Percentiles rank a stretch among this genome's conserved stretches.
Evolutionary conservation across 2,888 invertebrate species (phyloP).

Genomic region (Agrotis exclamationis): DNA sequence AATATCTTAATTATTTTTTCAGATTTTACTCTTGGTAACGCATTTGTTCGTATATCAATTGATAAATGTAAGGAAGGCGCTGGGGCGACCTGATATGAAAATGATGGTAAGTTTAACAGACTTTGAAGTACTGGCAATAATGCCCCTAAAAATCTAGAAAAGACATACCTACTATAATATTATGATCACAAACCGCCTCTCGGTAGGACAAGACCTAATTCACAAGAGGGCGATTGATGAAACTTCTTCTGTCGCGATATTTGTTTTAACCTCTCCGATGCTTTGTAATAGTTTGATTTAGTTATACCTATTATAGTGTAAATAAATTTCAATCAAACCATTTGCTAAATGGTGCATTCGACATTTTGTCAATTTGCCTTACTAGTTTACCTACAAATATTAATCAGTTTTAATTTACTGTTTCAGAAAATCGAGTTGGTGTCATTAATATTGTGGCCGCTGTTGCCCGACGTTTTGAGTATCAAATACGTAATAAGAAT

Average conservation of each 20-base stretch:
- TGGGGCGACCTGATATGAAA: background rate
- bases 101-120: background rate
- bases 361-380: background rate
- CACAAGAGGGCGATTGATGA: too few relatives aligned
- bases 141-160: background rate
- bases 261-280: too few relatives aligned
- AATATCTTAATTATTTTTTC: background rate
- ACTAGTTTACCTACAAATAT: background rate
- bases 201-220: too few relatives aligned
- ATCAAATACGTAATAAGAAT: background rate
- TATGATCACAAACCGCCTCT: too few relatives aligned
- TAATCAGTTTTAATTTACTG: background rate
- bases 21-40: conserved; percentile 9
- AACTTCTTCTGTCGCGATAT: too few relatives aligned
- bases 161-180: too few relatives aligned
- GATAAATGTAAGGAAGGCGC: background rate
- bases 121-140: background rate
- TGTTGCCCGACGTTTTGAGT: background rate
- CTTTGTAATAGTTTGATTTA: too few relatives aligned
- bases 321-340: too few relatives aligned
- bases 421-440: conserved; percentile 1
- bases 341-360: background rate
- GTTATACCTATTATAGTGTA: too few relatives aligned
- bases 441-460: background rate
- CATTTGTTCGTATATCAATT: conserved; percentile 5